phyloP scores from a whole-genome alignment of 2,888 invertebrate species.

The Rhamphomyia laevipes region DNA sequence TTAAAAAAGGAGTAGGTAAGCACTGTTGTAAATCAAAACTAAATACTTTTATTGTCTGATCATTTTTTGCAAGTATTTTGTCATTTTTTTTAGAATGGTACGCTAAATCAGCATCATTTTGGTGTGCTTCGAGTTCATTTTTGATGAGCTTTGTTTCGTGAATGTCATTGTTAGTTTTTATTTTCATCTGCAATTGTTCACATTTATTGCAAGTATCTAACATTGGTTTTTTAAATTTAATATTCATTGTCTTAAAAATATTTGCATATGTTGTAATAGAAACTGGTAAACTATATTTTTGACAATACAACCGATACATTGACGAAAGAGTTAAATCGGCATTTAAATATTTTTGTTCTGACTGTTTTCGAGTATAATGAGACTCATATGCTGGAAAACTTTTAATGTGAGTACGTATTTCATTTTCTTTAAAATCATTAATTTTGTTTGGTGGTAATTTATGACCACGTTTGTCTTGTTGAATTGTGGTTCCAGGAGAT shows the following conservation, averaged over 20 bases:
- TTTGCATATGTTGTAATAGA: slow-evolving; percentile 7
- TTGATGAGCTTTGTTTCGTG: not conserved
- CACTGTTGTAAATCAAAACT: slow-evolving; percentile 15
- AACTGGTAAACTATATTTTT: slow-evolving; percentile 3
- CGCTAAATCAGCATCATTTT: not conserved
- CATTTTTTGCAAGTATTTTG: not conserved
- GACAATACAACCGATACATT: slow-evolving; percentile 11
- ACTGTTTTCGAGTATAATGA: slow-evolving; percentile 5
- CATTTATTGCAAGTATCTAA: slow-evolving; percentile 12
- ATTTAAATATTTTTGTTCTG: slow-evolving; percentile 4
- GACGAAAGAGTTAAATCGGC: not conserved
- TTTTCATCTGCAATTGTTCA: slow-evolving; percentile 2
- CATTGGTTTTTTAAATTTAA: slow-evolving; percentile 10
- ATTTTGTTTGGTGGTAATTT: slow-evolving; percentile 2
- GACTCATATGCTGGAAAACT: too few relatives aligned
- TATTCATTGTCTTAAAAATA: slow-evolving; percentile 11
- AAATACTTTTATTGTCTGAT: not conserved
- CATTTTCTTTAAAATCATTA: slow-evolving; percentile 1
- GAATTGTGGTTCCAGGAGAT: too few relatives aligned
- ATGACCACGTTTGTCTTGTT: not conserved
- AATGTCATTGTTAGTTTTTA: not conserved
- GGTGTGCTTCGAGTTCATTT: not conserved
- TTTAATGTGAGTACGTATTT: slow-evolving; percentile 9
- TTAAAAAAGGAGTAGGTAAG: slow-evolving; percentile 12
- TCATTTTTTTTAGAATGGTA: not conserved